Percentiles rank a stretch among this genome's conserved stretches.
phyloP scores from a whole-genome alignment of 1,140 invertebrate species.

The Copidosoma floridanum region DNA sequence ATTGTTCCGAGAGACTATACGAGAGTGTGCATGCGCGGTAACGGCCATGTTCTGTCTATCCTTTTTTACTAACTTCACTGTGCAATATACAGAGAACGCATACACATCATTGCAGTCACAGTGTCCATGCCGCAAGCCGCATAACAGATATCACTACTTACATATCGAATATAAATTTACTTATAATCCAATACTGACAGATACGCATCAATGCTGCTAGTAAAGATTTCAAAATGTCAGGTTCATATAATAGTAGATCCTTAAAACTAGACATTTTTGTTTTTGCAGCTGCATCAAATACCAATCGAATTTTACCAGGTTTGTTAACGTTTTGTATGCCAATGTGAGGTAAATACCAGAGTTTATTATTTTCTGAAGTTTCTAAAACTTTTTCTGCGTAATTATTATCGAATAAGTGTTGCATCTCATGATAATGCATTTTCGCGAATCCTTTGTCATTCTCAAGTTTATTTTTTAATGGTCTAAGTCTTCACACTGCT shows the following conservation, averaged over 20 bases:
- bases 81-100: too few species aligned
- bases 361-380: neutral
- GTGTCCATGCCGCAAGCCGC: too few species aligned
- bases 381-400: neutral
- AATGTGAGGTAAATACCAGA: neutral
- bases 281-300: neutral
- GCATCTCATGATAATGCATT: neutral
- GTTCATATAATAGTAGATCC: neutral
- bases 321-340: neutral
- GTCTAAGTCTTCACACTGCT: neutral
- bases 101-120: too few species aligned
- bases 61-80: too few species aligned
- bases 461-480: neutral
- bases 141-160: too few species aligned
- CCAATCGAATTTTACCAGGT: neutral
- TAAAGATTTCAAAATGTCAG: neutral
- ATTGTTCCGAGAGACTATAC: too few species aligned
- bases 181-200: slow-evolving; percentile 30
- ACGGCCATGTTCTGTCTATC: too few species aligned
- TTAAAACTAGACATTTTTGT: neutral
- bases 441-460: neutral
- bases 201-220: neutral
- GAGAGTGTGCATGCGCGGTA: too few species aligned
- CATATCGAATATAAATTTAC: too few species aligned
- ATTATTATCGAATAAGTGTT: neutral